A percentile compares a stretch with the other conserved stretches of the same genome.
phyloP scores from a whole-genome alignment of 2,797 vertebrate species.

The Onychomys torridus region DNA sequence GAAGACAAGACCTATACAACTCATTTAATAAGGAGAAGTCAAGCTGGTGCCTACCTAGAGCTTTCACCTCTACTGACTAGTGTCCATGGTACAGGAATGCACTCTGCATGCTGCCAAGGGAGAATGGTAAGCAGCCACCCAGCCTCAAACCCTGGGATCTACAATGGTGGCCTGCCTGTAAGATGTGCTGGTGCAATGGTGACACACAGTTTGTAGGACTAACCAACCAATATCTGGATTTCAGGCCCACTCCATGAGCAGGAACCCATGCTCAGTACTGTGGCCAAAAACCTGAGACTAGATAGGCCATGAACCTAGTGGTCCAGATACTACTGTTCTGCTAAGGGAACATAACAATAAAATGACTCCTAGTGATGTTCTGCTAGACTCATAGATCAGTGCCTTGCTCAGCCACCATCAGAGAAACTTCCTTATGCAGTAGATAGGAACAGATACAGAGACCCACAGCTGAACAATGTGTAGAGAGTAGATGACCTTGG shows the following conservation, averaged over 20 bases:
- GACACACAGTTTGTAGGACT: not conserved
- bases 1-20: not conserved
- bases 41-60: not conserved
- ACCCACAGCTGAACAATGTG: not conserved
- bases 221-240: not conserved
- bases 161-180: not conserved
- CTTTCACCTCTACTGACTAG: not conserved
- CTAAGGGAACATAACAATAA: not conserved
- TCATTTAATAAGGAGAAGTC: not conserved
- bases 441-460: not conserved
- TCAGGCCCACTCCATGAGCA: not conserved
- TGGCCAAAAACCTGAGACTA: not conserved
- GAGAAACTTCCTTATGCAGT: not conserved
- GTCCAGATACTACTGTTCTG: not conserved
- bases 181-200: not conserved
- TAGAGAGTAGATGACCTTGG: not conserved
- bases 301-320: not conserved
- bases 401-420: not conserved
- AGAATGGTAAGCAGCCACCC: not conserved
- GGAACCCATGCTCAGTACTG: not conserved
- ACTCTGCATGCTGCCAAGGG: not conserved
- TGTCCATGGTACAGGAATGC: not conserved
- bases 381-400: not conserved
- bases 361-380: not conserved
- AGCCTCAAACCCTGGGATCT: not conserved